These are phyloP conservation scores for Scotopteryx bipunctaria DNA, from an alignment of 2,888 invertebrate genomes.

Conservation along the genomic window DNA sequence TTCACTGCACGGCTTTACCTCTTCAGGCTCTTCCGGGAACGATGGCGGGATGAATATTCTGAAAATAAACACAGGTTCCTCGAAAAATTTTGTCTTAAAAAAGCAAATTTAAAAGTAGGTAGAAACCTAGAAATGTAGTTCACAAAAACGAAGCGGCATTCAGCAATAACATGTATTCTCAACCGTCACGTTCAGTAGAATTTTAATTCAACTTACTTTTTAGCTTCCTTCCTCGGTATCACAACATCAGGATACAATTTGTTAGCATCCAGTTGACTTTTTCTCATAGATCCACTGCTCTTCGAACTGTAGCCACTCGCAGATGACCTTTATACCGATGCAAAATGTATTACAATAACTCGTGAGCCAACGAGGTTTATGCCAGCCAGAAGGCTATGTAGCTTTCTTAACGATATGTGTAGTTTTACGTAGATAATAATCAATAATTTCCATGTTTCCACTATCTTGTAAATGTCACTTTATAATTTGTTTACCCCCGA, in stretches of 20 bases:
- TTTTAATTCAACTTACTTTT: constrained; percentile 47
- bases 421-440: too few relatives aligned
- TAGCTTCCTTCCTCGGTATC: constrained; percentile 48
- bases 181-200: too few relatives aligned
- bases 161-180: background rate
- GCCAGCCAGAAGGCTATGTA: too few relatives aligned
- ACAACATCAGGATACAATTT: constrained; percentile 59
- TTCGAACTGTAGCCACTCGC: constrained; percentile 47
- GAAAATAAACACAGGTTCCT: background rate
- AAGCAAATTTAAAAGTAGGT: too few relatives aligned
- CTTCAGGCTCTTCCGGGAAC: constrained; percentile 57
- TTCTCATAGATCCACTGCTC: constrained; percentile 48
- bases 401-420: too few relatives aligned
- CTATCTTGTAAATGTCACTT: too few relatives aligned
- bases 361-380: too few relatives aligned
- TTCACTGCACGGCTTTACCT: constrained; percentile 53
- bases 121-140: background rate
- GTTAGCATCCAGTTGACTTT: constrained; percentile 43
- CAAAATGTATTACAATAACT: background rate
- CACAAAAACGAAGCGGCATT: background rate
- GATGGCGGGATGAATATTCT: constrained; percentile 52
- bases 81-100: too few relatives aligned
- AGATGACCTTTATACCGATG: constrained; percentile 44
- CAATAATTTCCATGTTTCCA: too few relatives aligned
- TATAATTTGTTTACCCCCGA: too few relatives aligned